Evolutionary conservation across 2,113 vertebrate genomes (phyloP).

Genomic region (Bagarius yarrelli): DNA sequence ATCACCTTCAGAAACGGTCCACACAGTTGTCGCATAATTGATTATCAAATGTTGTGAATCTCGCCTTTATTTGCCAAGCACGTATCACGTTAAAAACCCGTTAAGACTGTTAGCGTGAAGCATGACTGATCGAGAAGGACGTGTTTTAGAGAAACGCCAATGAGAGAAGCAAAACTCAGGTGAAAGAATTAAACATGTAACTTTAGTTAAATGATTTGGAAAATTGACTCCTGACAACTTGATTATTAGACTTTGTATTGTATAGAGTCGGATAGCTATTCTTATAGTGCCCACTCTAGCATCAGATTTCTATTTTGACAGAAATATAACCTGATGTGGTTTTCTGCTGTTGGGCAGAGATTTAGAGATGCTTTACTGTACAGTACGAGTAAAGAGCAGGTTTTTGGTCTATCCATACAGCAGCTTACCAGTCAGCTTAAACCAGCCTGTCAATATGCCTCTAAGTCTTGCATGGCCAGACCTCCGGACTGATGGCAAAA

Average conservation of each 20-base stretch:
- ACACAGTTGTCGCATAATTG: conserved; percentile 48
- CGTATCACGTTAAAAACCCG: conserved; percentile 51
- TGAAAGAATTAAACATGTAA: background rate
- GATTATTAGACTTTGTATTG: conserved; percentile 1
- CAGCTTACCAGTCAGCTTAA: background rate
- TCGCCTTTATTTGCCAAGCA: conserved; percentile 52
- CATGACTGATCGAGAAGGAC: conserved; percentile 22
- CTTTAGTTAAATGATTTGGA: conserved; percentile 16
- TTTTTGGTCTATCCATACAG: background rate
- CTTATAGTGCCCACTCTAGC: background rate
- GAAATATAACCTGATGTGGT: background rate
- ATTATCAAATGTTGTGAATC: conserved; percentile 61
- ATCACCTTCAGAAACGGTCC: background rate
- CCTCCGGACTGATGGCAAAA: too few species aligned
- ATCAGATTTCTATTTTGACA: background rate
- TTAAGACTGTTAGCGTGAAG: conserved; percentile 14
- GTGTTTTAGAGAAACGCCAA: conserved; percentile 30
- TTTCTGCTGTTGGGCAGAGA: background rate
- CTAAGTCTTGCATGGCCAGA: too few species aligned
- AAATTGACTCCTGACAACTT: conserved; percentile 31
- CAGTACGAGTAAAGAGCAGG: background rate
- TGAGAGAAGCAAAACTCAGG: background rate
- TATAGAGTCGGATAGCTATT: background rate
- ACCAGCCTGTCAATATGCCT: background rate
- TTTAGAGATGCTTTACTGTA: background rate